phyloP scores from a whole-genome alignment of 2,113 vertebrate genomes.

The Cephalopholis sonnerati region DNA sequence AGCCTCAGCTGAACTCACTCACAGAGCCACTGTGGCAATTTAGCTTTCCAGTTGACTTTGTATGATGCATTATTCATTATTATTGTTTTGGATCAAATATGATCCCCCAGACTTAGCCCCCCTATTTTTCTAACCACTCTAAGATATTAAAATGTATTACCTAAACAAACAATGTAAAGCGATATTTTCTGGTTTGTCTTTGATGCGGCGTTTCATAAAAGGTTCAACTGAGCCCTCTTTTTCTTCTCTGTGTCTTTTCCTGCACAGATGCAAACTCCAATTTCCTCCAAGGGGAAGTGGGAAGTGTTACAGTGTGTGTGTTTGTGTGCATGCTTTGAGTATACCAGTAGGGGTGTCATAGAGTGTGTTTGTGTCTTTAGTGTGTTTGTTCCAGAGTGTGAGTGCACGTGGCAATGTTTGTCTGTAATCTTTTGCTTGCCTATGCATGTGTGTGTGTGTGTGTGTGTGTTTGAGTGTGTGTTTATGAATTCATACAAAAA shows the following conservation, averaged over 20 bases:
- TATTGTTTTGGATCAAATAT: conserved; percentile 34
- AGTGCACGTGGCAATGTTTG: conserved; percentile 44
- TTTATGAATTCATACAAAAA: conserved; percentile 55
- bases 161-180: conserved; percentile 42
- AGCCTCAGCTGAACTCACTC: neutral
- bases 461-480: conserved; percentile 23
- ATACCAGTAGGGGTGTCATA: conserved; percentile 34
- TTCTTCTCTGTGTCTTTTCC: conserved; percentile 25
- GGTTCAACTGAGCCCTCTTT: conserved; percentile 29
- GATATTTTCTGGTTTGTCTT: conserved; percentile 38
- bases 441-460: conserved; percentile 26
- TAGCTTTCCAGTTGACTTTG: conserved; percentile 28
- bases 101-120: conserved; percentile 2
- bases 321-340: conserved; percentile 31
- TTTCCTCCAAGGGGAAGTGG: conserved; percentile 46
- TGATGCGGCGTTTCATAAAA: conserved; percentile 40
- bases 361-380: conserved; percentile 15
- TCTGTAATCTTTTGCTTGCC: conserved; percentile 30
- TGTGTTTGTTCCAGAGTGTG: conserved; percentile 43
- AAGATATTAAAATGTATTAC: conserved; percentile 39
- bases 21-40: conserved; percentile 12
- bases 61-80: conserved; percentile 38
- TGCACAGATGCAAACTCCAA: conserved; percentile 45
- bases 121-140: conserved; percentile 8
- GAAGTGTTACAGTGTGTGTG: conserved; percentile 47